Evolutionary conservation across 2,113 vertebrate species (phyloP).

Genomic region (Parus major): DNA sequence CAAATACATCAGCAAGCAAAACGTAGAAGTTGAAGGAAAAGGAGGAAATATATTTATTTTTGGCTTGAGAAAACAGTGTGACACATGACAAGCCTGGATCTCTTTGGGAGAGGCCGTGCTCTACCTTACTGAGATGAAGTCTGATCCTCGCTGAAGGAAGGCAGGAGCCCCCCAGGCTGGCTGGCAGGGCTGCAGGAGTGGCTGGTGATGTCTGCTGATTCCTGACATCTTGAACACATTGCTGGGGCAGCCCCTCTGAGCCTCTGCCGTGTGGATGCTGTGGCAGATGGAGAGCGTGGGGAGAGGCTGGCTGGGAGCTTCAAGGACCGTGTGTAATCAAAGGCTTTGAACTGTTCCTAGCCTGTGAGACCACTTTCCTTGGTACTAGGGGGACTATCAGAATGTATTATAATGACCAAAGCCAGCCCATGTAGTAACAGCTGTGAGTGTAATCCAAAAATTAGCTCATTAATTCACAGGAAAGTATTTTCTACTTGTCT

Average conservation of each 20-base stretch:
- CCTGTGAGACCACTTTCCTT: conserved; percentile 73
- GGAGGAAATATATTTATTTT: neutral
- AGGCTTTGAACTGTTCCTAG: conserved; percentile 61
- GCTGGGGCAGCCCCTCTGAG: conserved; percentile 57
- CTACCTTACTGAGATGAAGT: conserved; percentile 12
- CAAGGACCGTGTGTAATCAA: conserved; percentile 76
- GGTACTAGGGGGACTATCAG: conserved; percentile 73
- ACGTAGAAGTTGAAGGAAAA: neutral
- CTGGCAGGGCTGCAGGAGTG: neutral
- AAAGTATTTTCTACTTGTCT: conserved; percentile 66
- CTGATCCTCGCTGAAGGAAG: conserved; percentile 48
- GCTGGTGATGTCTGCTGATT: conserved; percentile 76
- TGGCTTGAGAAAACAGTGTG: conserved; percentile 32
- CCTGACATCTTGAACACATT: conserved; percentile 83
- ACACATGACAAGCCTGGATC: conserved; percentile 25
- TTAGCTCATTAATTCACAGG: conserved; percentile 71
- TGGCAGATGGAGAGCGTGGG: neutral
- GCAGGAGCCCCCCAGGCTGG: conserved; percentile 5
- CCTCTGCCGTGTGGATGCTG: conserved; percentile 71
- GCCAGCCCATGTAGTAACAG: conserved; percentile 73
- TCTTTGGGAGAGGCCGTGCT: neutral
- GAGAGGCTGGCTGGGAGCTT: conserved; percentile 67
- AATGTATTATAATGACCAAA: conserved; percentile 79
- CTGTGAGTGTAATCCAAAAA: conserved; percentile 73
- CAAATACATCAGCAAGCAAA: neutral